Evolutionary conservation across 2,888 invertebrate genomes (phyloP).

Genomic region (Chymomyza caudatula): DNA sequence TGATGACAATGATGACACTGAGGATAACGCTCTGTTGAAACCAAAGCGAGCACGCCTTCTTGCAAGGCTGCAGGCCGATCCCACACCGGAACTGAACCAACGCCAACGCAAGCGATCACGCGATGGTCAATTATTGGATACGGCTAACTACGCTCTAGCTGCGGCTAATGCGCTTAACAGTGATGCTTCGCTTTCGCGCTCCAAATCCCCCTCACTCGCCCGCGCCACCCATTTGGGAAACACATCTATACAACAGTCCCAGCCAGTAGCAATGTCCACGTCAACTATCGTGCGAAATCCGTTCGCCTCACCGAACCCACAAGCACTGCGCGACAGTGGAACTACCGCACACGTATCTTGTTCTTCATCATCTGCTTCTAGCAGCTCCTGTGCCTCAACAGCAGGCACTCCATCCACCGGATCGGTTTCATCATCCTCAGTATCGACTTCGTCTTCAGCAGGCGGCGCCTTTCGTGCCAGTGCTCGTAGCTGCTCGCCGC

Average conservation of each 20-base stretch:
- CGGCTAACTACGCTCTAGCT: slow-evolving; percentile 49
- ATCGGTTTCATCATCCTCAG: slow-evolving; percentile 19
- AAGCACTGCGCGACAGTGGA: slow-evolving; percentile 32
- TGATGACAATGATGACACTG: slow-evolving; percentile 80
- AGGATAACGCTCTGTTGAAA: slow-evolving; percentile 43
- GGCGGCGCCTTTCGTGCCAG: slow-evolving; percentile 39
- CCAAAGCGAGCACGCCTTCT: slow-evolving; percentile 67
- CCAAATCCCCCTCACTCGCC: slow-evolving; percentile 25
- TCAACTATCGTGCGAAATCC: slow-evolving; percentile 77
- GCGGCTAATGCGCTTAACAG: slow-evolving; percentile 40
- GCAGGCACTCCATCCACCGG: slow-evolving; percentile 12
- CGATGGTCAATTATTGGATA: slow-evolving; percentile 73
- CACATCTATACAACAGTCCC: slow-evolving; percentile 8
- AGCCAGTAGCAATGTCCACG: slow-evolving; percentile 67
- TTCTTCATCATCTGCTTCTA: slow-evolving; percentile 34
- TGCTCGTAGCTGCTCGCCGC: slow-evolving; percentile 63
- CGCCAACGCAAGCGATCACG: slow-evolving; percentile 79
- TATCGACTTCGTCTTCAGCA: slow-evolving; percentile 13
- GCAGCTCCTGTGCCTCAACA: slow-evolving; percentile 25
- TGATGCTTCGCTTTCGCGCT: neutral
- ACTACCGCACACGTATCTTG: slow-evolving; percentile 25
- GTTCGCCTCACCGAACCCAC: slow-evolving; percentile 76
- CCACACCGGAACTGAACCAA: slow-evolving; percentile 59
- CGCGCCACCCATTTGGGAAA: neutral
- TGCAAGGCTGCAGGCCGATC: slow-evolving; percentile 41